Conservation (phyloP, 2,113 vertebrate species). For the Atherinomorus stipes region DNA sequence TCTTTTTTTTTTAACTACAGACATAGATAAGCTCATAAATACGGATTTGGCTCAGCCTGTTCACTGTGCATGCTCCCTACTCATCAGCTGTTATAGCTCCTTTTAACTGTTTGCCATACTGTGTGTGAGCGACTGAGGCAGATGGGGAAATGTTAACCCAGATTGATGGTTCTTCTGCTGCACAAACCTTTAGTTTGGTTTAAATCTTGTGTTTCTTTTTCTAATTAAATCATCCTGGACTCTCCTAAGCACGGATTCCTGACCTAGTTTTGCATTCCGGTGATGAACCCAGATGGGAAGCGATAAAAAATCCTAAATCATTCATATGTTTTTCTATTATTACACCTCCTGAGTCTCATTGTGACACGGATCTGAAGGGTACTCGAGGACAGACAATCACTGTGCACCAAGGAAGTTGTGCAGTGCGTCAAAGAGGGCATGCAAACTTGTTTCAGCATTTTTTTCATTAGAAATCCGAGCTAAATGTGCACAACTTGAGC, state of each 20-base stretch:
- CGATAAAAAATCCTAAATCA: too few species aligned
- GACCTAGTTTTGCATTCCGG: not conserved
- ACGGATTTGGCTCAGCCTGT: not conserved
- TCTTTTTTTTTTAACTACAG: not conserved
- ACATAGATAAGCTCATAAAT: too few species aligned
- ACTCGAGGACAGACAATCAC: too few species aligned
- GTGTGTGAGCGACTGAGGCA: constrained; percentile 13
- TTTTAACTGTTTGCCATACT: not conserved
- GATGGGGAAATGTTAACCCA: not conserved
- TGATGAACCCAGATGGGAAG: not conserved
- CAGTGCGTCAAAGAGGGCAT: not conserved
- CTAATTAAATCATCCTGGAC: not conserved
- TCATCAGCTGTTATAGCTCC: constrained; percentile 5
- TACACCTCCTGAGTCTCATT: not conserved
- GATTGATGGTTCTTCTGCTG: not conserved
- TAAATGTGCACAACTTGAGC: not conserved
- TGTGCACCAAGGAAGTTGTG: too few species aligned
- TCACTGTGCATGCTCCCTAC: not conserved
- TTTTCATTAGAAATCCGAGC: too few species aligned
- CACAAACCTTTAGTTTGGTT: not conserved
- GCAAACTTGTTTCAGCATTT: not conserved
- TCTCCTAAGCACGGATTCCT: not conserved
- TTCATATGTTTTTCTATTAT: not conserved
- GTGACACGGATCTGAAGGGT: too few species aligned
- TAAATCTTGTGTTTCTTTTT: not conserved